phyloP scores from a whole-genome alignment of 2,113 vertebrate genomes.

The Taurulus bubalis region DNA sequence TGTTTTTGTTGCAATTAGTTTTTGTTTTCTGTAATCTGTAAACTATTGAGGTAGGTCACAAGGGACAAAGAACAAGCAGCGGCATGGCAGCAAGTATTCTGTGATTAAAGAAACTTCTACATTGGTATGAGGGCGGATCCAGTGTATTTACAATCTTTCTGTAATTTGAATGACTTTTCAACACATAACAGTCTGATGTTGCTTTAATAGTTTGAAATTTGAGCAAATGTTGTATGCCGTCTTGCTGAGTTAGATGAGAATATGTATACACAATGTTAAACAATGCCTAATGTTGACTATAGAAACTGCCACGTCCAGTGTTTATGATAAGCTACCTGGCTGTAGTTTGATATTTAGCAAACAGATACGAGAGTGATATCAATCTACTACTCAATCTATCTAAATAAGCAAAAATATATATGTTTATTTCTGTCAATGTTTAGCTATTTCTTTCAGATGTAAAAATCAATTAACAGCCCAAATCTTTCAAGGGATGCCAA shows the following conservation, averaged over 20 bases:
- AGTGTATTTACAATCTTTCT: not conserved
- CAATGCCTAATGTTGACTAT: not conserved
- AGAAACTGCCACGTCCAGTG: not conserved
- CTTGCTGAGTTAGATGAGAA: not conserved
- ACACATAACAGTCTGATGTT: not conserved
- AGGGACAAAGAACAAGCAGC: constrained; percentile 13
- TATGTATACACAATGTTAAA: not conserved
- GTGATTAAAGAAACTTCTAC: not conserved
- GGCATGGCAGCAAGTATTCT: not conserved
- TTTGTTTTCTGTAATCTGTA: constrained; percentile 34
- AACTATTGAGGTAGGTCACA: constrained; percentile 33
- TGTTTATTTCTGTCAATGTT: not conserved
- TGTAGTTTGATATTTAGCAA: not conserved
- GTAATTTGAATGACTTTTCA: not conserved
- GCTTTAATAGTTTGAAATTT: not conserved
- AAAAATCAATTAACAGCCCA: not conserved
- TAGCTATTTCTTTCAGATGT: not conserved
- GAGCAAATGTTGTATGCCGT: not conserved
- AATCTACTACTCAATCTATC: not conserved
- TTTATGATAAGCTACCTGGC: constrained; percentile 3
- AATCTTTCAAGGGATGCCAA: not conserved
- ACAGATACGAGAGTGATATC: not conserved
- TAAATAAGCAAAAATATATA: not conserved
- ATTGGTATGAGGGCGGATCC: not conserved
- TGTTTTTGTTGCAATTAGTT: constrained; percentile 33